These are phyloP conservation scores for Leucophenga varia DNA, from an alignment of 1,140 invertebrate species.

Conservation along the genomic window DNA sequence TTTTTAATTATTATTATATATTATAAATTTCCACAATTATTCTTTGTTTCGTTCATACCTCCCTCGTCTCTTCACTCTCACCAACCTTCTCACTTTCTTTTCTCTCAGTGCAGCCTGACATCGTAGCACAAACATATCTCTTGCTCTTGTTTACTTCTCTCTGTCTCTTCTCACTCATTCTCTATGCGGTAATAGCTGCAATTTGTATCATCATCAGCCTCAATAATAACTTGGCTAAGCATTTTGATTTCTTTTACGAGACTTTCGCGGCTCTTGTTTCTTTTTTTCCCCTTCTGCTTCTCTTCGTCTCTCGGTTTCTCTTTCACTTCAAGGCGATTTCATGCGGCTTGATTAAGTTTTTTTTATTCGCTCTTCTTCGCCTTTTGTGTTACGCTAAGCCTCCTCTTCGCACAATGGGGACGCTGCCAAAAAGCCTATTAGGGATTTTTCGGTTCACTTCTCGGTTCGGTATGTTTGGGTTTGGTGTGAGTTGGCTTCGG, in stretches of 20 bases:
- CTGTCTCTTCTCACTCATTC: no score
- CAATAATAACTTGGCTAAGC: slow-evolving; percentile 42
- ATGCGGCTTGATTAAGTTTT: slow-evolving; percentile 42
- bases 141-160: no score
- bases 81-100: no score
- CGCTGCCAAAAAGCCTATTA: slow-evolving; percentile 20
- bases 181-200: slow-evolving; percentile 45
- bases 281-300: not conserved
- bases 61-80: no score
- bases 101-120: no score
- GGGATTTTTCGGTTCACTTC: no score
- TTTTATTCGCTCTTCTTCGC: slow-evolving; percentile 3
- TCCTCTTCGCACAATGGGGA: not conserved
- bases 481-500: no score
- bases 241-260: slow-evolving; percentile 32
- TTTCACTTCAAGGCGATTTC: slow-evolving; percentile 39
- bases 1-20: no score
- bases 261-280: slow-evolving; percentile 12
- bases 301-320: slow-evolving; percentile 12
- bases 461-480: slow-evolving; percentile 1
- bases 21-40: no score
- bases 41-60: no score
- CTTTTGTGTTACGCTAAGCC: no score
- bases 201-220: slow-evolving; percentile 44
- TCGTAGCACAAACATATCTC: no score